phyloP scores from a whole-genome alignment of 2,797 vertebrate species.

The Gila robusta region DNA sequence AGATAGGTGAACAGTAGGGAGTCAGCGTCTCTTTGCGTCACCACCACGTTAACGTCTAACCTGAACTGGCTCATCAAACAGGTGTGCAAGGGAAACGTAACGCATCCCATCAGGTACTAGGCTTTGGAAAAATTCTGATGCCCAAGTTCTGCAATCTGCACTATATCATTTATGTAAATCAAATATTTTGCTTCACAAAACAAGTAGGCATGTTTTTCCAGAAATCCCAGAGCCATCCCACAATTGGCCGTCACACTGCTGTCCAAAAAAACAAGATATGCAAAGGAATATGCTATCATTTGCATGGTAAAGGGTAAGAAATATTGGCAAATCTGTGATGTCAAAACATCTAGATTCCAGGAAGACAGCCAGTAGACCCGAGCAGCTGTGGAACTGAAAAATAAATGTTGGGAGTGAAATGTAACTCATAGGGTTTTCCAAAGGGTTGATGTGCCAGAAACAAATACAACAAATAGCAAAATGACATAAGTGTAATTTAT shows the following conservation, averaged over 20 bases:
- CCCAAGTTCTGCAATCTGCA: background rate
- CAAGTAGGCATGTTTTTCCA: slow-evolving; percentile 7
- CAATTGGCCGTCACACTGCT: slow-evolving; percentile 27
- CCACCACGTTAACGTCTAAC: slow-evolving; percentile 61
- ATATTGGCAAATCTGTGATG: slow-evolving; percentile 65
- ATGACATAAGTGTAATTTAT: slow-evolving; percentile 33
- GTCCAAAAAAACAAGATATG: slow-evolving; percentile 58
- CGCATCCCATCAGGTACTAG: slow-evolving; percentile 25
- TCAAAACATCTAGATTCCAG: slow-evolving; percentile 64
- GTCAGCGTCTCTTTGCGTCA: slow-evolving; percentile 56
- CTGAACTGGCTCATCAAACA: slow-evolving; percentile 62
- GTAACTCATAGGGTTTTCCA: slow-evolving; percentile 42
- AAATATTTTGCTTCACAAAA: slow-evolving; percentile 13
- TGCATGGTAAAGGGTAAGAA: slow-evolving; percentile 66
- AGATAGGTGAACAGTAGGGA: slow-evolving; percentile 27
- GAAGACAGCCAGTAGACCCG: slow-evolving; percentile 57
- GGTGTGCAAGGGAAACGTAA: slow-evolving; percentile 60
- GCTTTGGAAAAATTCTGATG: slow-evolving; percentile 24
- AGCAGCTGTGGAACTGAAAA: slow-evolving; percentile 52
- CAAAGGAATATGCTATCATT: slow-evolving; percentile 55
- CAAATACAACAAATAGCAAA: slow-evolving; percentile 4
- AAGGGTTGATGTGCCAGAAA: slow-evolving; percentile 36
- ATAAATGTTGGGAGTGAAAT: slow-evolving; percentile 47
- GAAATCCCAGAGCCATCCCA: slow-evolving; percentile 50
- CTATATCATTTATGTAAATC: slow-evolving; percentile 41